Evolutionary conservation across 2,888 invertebrate genomes (phyloP), one percentile per base, ranked within the genome.

Genomic region (Camptogramma bilineatum): DNA sequence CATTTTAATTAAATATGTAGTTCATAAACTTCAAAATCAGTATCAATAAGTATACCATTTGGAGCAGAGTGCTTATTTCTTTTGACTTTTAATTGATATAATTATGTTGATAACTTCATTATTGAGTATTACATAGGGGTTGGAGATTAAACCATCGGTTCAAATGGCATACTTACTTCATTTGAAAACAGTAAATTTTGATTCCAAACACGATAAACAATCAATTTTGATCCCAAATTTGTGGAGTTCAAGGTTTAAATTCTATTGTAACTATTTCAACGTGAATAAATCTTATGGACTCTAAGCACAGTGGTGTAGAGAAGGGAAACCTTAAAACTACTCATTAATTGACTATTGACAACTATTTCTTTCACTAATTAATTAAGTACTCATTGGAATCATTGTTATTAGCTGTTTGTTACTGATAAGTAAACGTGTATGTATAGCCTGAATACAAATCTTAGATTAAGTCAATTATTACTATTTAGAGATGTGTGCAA

Each of bases 301-400:
- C 73, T 72, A 79, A 73, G 74, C 80, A 81, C 75, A 72, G 52
- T 44, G 18, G 54, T 52, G 54, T 47, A 51, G 44, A 71, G 78
- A 79, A 74, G 69, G 71, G 77, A 74, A 71, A 80, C 71, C 78
- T 78, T 84, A 83, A 68, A 71, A 61, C 82, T 84, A 84, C 74
- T 75, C 74, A 72, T 77, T 82, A 82, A 83, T 80, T 80, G 81
- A 81, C 83, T 87, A 87, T 88, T 83, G 87, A 83, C 77, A 84
- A 78, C 85, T 88, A 86, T 83, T 82, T 81, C 68, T 57, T 78
- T 81, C 62, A 74, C 82, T 86, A 86, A 79, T 88, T 90, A 91
- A 90, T 88, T 90, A 91, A 90, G 90, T 90, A 91, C 90, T 85
- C 77, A 76, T 77, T 81, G 81, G 79, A 80, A 81, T 80, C 78